A percentile compares a stretch with the other conserved stretches of the same genome.
Evolutionary conservation across 2,888 invertebrate species (phyloP).

Genomic region (Oegoconia quadripuncta): DNA sequence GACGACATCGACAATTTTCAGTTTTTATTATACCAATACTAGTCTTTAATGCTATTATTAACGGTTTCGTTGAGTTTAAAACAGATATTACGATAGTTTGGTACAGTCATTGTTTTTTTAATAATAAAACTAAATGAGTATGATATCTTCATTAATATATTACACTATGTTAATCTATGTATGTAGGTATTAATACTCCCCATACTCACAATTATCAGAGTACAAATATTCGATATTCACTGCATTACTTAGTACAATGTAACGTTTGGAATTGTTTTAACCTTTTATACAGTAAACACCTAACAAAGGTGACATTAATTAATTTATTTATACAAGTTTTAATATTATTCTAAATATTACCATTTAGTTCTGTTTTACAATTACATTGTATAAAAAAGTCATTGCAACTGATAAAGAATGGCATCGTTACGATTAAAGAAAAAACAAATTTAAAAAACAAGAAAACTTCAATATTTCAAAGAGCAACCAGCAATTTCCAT

Average conservation of each 20-base stretch:
- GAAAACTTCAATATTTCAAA: too few species aligned
- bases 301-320: conserved; percentile 28
- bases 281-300: conserved; percentile 29
- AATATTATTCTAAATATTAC: too few species aligned
- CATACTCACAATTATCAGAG: conserved; percentile 29
- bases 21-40: conserved; percentile 70
- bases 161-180: conserved; percentile 27
- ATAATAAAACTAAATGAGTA: conserved; percentile 39
- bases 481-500: too few species aligned
- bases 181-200: conserved; percentile 29
- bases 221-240: conserved; percentile 39
- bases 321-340: conserved; percentile 22
- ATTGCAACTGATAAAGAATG: too few species aligned
- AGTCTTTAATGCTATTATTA: conserved; percentile 56
- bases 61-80: conserved; percentile 52
- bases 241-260: conserved; percentile 22
- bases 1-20: neutral
- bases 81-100: conserved; percentile 46
- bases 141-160: conserved; percentile 44
- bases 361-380: too few species aligned
- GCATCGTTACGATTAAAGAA: too few species aligned
- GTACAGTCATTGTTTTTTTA: conserved; percentile 37
- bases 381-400: too few species aligned
- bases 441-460: too few species aligned
- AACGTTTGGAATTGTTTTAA: conserved; percentile 8